Conservation (phyloP, 2,113 vertebrate genomes). For the Recurvirostra avosetta region DNA sequence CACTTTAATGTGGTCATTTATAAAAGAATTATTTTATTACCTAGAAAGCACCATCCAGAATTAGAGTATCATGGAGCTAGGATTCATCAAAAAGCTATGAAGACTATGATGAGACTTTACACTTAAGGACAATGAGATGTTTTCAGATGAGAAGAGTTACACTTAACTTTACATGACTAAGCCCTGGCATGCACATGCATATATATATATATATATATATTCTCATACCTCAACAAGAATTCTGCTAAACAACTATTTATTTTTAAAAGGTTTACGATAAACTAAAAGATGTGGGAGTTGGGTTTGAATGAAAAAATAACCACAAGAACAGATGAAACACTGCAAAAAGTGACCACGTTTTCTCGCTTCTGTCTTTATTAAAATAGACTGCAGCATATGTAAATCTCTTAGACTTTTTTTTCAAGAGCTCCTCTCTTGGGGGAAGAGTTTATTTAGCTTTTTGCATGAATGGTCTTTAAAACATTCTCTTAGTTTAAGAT, state of each 20-base stretch:
- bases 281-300: background rate
- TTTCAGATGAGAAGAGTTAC: background rate
- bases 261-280: background rate
- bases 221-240: background rate
- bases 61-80: background rate
- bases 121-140: background rate
- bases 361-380: background rate
- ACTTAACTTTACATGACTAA: background rate
- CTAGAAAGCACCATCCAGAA: background rate
- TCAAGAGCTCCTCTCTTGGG: background rate
- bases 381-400: background rate
- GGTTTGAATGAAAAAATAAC: background rate
- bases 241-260: background rate
- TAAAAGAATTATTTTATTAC: background rate
- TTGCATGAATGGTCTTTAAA: background rate
- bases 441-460: background rate
- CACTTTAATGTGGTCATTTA: background rate
- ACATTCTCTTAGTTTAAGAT: background rate
- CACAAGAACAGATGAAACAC: background rate
- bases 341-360: background rate
- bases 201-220: background rate
- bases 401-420: background rate
- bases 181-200: background rate
- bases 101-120: background rate
- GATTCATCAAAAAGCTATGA: background rate